These are phyloP conservation scores for Luidia sarsii DNA, from an alignment of 53 echinoderm and acorn worm genomes.

Conservation along the genomic window DNA sequence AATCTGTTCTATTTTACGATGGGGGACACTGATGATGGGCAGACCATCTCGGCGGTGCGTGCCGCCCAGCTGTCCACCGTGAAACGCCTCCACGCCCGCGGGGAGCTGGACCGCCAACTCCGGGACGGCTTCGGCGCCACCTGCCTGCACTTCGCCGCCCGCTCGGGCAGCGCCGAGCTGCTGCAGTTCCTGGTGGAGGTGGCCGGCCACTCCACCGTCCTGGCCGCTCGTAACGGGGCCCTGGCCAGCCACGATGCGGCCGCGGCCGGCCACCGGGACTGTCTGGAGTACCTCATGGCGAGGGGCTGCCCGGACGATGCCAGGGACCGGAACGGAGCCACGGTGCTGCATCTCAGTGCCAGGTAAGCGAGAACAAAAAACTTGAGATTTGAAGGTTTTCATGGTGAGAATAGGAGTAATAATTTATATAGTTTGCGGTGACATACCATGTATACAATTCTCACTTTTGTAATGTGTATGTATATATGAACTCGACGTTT, in stretches of 20 bases:
- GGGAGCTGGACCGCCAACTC: conserved; percentile 32
- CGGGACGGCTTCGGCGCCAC: conserved; percentile 55
- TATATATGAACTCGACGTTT: no score
- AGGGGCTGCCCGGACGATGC: conserved; percentile 50
- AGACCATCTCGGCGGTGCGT: conserved; percentile 46
- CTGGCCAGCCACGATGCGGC: conserved; percentile 56
- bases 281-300: conserved; percentile 48
- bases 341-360: conserved; percentile 54
- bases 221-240: conserved; percentile 49
- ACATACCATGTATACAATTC: no score
- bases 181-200: conserved; percentile 41
- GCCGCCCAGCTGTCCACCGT: conserved; percentile 44
- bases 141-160: conserved; percentile 57
- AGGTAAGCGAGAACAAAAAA: no score
- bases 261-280: conserved; percentile 41
- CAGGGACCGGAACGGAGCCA: conserved; percentile 47
- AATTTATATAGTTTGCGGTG: no score
- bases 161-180: conserved; percentile 46
- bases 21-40: no score
- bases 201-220: conserved; percentile 42
- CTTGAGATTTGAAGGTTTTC: no score
- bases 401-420: no score
- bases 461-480: no score
- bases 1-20: no score
- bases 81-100: conserved; percentile 24